These are phyloP conservation scores for Callopanchax toddi DNA, from an alignment of 2,113 vertebrate genomes.

Conservation along the genomic window DNA sequence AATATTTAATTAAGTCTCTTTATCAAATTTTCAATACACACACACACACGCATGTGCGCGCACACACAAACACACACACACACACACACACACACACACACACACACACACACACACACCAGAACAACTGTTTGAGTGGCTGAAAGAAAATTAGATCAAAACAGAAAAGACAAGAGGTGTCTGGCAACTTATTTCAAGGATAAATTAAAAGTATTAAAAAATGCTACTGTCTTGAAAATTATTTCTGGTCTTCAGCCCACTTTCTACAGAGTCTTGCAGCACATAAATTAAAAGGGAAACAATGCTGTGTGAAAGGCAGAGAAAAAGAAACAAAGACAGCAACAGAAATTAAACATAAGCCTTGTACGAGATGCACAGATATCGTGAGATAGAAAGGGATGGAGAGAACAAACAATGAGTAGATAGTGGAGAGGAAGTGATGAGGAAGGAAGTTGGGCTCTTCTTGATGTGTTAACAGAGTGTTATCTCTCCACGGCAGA, in stretches of 20 bases:
- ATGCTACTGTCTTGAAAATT: slow-evolving; percentile 20
- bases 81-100: no score
- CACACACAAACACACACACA: no score
- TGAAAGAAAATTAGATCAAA: neutral
- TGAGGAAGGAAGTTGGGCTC: slow-evolving; percentile 51
- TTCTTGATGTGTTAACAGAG: slow-evolving; percentile 52
- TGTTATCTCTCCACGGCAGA: slow-evolving; percentile 54
- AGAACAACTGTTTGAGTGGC: neutral
- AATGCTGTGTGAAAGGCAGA: slow-evolving; percentile 24
- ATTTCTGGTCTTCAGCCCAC: slow-evolving; percentile 23
- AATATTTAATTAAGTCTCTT: slow-evolving; percentile 19
- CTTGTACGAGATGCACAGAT: slow-evolving; percentile 4
- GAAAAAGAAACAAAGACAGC: slow-evolving; percentile 17
- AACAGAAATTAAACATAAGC: slow-evolving; percentile 21
- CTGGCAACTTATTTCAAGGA: slow-evolving; percentile 6
- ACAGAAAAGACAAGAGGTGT: neutral
- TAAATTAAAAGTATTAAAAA: slow-evolving; percentile 2
- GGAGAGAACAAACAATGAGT: slow-evolving; percentile 14
- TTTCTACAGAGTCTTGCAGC: slow-evolving; percentile 24
- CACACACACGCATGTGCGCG: no score
- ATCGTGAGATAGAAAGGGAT: slow-evolving; percentile 3
- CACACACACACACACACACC: no score
- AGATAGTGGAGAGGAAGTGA: slow-evolving; percentile 31
- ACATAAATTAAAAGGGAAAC: slow-evolving; percentile 51
- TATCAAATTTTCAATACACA: slow-evolving; percentile 14